These are phyloP conservation scores for Drosophila bocki DNA, from an alignment of 1,140 invertebrate genomes.

Conservation along the genomic window DNA sequence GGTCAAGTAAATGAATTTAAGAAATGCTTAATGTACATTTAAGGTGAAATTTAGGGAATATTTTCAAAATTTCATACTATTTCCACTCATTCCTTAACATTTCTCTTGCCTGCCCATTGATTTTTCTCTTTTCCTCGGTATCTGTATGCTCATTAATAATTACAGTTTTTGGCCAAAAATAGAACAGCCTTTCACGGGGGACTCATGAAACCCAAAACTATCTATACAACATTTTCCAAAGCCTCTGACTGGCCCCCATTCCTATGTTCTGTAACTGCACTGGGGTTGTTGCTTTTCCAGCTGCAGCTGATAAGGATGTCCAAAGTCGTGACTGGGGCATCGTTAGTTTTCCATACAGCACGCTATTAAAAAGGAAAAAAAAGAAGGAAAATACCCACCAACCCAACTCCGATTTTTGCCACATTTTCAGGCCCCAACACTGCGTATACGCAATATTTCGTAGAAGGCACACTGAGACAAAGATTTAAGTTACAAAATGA, in stretches of 20 bases:
- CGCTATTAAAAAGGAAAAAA: conserved; percentile 6
- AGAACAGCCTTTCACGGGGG: conserved; percentile 13
- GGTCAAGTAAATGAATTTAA: conserved; percentile 19
- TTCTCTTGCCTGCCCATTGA: neutral
- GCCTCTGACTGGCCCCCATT: neutral
- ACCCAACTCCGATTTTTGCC: neutral
- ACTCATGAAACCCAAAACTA: conserved; percentile 53
- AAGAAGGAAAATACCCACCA: neutral
- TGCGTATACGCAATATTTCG: conserved; percentile 77
- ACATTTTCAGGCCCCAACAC: conserved; percentile 9
- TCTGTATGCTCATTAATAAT: conserved; percentile 44
- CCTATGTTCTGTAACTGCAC: neutral
- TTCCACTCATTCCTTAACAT: neutral
- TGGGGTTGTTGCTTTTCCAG: conserved; percentile 22
- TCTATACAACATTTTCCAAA: conserved; percentile 24
- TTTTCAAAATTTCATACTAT: neutral
- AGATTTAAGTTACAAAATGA: too few relatives aligned
- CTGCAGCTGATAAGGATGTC: conserved; percentile 59
- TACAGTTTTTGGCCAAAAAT: conserved; percentile 23
- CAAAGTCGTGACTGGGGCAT: conserved; percentile 62
- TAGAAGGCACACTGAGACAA: neutral
- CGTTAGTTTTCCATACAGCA: conserved; percentile 60
- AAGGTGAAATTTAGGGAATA: too few relatives aligned
- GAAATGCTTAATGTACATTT: neutral
- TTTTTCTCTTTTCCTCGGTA: conserved; percentile 1